Conservation (phyloP, 1,140 invertebrate species). For the Neodiprion lecontei region DNA sequence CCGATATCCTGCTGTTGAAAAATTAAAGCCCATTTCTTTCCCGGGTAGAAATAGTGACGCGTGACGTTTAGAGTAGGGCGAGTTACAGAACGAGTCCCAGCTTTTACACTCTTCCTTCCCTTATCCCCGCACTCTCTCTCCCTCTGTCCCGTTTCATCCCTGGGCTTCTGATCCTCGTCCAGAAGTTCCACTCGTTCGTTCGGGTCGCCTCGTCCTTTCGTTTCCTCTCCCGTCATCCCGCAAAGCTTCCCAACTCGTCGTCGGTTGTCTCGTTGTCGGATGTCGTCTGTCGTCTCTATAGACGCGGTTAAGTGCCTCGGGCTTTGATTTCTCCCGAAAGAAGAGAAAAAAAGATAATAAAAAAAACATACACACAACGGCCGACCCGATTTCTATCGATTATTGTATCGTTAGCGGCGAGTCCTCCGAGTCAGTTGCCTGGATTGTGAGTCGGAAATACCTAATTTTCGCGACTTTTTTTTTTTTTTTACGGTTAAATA, state of each 20-base stretch:
- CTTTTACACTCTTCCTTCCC: background rate
- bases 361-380: constrained; percentile 31
- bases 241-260: background rate
- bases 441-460: too few species aligned
- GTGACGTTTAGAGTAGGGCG: background rate
- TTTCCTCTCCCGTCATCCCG: constrained; percentile 19
- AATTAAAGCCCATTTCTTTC: background rate
- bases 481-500: too few species aligned
- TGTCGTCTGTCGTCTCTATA: constrained; percentile 37
- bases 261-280: constrained; percentile 17
- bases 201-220: constrained; percentile 15
- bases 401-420: too few species aligned
- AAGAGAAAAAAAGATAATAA: too few species aligned
- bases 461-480: too few species aligned
- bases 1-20: background rate
- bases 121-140: background rate
- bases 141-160: constrained; percentile 14
- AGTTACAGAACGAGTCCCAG: background rate
- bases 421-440: too few species aligned
- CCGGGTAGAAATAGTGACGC: background rate
- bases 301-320: constrained; percentile 43
- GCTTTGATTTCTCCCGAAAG: constrained; percentile 46
- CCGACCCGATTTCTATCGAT: constrained; percentile 45
- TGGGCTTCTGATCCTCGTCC: background rate
- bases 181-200: constrained; percentile 5